Evolutionary conservation across 2,888 invertebrate genomes (phyloP).

Genomic region (Anorthoa munda): DNA sequence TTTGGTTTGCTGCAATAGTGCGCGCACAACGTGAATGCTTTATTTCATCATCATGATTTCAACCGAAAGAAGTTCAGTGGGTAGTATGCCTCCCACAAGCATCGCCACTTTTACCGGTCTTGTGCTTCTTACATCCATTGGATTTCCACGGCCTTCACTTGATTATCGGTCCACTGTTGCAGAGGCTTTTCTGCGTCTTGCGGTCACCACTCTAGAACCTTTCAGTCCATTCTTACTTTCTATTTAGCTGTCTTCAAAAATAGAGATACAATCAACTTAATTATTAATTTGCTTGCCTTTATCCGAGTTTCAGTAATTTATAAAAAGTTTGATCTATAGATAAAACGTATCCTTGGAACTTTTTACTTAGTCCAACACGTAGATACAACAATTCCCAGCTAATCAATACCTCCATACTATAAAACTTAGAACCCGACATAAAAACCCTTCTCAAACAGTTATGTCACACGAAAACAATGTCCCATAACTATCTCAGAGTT

Average conservation of each 20-base stretch:
- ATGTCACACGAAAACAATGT: conserved; percentile 24
- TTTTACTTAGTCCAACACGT: neutral
- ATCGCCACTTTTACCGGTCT: neutral
- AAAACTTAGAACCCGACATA: conserved; percentile 21
- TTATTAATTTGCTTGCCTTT: no score
- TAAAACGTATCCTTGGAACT: neutral
- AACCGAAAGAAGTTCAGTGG: neutral
- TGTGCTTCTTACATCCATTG: neutral
- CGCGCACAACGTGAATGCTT: no score
- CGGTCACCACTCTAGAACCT: no score
- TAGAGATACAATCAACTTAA: no score
- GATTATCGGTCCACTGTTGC: no score
- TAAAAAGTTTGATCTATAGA: no score
- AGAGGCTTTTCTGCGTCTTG: no score
- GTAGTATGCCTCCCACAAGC: neutral
- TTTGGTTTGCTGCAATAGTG: no score
- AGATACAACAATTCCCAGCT: neutral
- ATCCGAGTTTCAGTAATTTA: no score
- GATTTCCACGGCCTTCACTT: neutral
- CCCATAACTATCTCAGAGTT: conserved; percentile 49
- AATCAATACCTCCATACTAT: conserved; percentile 3
- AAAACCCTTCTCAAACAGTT: conserved; percentile 35
- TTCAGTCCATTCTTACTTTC: no score
- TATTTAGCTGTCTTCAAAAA: no score
- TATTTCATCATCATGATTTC: neutral